Base-by-base conservation (phyloP, 2,888 invertebrate species). In the Apamea monoglypha region DNA sequence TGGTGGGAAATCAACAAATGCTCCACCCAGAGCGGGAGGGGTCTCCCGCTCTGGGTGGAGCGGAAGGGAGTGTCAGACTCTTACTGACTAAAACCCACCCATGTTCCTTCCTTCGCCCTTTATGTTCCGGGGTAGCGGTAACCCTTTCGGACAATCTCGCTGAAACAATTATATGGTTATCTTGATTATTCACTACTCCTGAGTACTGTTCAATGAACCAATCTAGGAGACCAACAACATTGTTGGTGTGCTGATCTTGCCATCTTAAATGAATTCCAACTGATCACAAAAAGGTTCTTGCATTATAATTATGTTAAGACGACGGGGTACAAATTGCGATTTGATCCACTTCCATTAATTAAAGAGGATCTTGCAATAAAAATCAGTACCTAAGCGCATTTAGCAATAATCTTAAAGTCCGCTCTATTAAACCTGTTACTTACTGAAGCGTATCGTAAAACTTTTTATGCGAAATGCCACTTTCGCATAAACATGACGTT, bases 401-500 rank as follows among this genome's bases (percentile, higher is more conserved):
- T 64, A 74, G 87, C 66, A 75, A 74, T 78, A 59, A 81, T n/a
- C 70, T 67, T 75, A 87, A 87, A 89, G 78, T 79, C 87, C 66
- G 84, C 67, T 82, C 78, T 81, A 79, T 84, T 82, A 80, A 82
- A 79, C 84, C 73, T 66, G 76, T 78, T 84, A 66, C 68, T 63
- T 66, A 68, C 40, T 82, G 72, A 76, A 73, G 74, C 83, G 68
- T 80, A 84, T 81, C 78, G 74, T 87, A 18, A 70, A 74, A 72
- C 56, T 87, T 80, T 84, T 87, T 87, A 74, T 80, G 68, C 50
- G 64, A 76, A 85, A 68, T 85, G 47, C 59, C 63, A 74, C 63
- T 80, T 87, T 85, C 85, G 87, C 80, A 85, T 74, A 79, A 78
- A 76, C 76, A 76, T 72, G 59, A 79, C 71, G 32, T 81, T 87